These are phyloP conservation scores for Oscheius myriophilus DNA, from an alignment of 2,888 invertebrate genomes.

Conservation along the genomic window DNA sequence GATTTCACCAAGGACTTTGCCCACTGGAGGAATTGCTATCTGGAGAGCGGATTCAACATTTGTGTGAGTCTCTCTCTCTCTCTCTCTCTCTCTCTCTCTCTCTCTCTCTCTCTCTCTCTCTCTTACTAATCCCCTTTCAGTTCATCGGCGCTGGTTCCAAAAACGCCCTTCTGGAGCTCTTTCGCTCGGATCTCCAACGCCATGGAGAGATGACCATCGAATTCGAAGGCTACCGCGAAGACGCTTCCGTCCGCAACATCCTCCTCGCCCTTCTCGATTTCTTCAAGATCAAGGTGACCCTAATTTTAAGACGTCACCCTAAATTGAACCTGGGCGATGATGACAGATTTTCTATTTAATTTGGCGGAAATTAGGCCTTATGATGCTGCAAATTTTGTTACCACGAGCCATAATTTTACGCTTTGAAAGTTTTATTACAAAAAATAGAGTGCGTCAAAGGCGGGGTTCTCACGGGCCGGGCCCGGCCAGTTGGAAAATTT, in stretches of 20 bases:
- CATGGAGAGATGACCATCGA: not conserved
- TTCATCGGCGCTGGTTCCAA: conserved; percentile 88
- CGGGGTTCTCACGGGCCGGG: too few species aligned
- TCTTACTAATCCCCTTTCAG: conserved; percentile 15
- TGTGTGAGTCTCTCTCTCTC: conserved; percentile 31
- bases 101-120: not conserved
- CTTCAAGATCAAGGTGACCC: conserved; percentile 9
- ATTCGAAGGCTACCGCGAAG: conserved; percentile 23
- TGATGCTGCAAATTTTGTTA: too few species aligned
- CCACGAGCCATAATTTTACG: too few species aligned
- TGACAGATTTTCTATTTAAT: too few species aligned
- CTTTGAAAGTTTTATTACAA: too few species aligned
- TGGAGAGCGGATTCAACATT: conserved; percentile 49
- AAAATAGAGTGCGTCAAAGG: too few species aligned
- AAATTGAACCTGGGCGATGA: too few species aligned
- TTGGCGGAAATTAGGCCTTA: too few species aligned
- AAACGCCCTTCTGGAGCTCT: conserved; percentile 15
- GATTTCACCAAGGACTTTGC: conserved; percentile 28
- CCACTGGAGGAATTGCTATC: conserved; percentile 42
- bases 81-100: too few species aligned
- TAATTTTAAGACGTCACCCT: too few species aligned
- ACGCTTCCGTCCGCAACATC: conserved; percentile 13
- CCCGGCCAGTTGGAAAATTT: too few species aligned
- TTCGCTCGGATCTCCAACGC: not conserved
- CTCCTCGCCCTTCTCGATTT: conserved; percentile 5